Base-by-base conservation (phyloP, 2,888 invertebrate species). In the Rhyacophila evoluta region DNA sequence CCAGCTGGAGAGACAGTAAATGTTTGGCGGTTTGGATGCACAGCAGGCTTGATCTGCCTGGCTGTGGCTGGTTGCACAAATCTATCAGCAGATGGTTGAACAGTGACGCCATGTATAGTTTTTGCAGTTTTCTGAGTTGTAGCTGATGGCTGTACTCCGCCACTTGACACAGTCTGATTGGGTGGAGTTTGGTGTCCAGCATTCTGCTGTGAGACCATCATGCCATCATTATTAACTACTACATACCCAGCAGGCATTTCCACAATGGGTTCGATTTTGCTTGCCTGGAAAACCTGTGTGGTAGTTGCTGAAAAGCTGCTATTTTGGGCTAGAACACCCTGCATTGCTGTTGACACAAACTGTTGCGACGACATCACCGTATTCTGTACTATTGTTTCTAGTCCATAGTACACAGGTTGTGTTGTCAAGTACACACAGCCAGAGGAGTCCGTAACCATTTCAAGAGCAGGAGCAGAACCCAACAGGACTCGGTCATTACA, bases 311-410 rank as follows among this genome's bases (percentile, higher is more conserved):
- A 94, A 85, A 95, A 95, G 85, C 95, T 95, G 84, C 95, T 95
- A 84, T 94, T 94, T 84, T 94, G 94, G 75, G 95, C 94, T 33
- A 95, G 88, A 1, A 95, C 93, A 68, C 95, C 95, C 81, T 94
- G 95, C 89, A 95, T 93, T 3, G 95, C 93, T 1, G 94, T 94
- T 2, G 95, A 94, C 12, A 95, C 93, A 85, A 95, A 95, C 85
- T 95, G 95, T 85, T 95, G 95, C 25, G 95, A 95, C n/a, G 95
- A 95, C 95, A 95, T 95, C 0, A 95, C 95, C 2, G 95, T 95
- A 84, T 95, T 96, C 86, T 95, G 95, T 1, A 96, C 95, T 75
- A 95, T 95, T 0, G 95, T 95, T 87, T 96, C 95, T 82, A 95
- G 89, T 0, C 95, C 95, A 84, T 95, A 95, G 84, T 95, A 95